Base-by-base conservation (phyloP, 2,797 vertebrate genomes). In the Macropus fuliginosus region DNA sequence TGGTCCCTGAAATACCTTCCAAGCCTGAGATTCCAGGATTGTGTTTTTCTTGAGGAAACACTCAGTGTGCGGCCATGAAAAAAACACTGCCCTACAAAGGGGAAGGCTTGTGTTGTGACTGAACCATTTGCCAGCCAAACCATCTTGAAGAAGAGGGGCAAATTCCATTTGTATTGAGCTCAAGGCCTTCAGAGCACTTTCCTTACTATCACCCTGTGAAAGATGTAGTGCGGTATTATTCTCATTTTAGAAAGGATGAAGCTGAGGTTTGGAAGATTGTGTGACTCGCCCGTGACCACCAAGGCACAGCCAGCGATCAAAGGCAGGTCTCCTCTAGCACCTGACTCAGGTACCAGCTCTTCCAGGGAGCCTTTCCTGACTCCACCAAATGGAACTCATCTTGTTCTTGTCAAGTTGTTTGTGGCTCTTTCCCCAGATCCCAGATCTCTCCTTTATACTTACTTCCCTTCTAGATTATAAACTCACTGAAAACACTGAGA, bases 171-270 rank as follows among this genome's bases (percentile, higher is more conserved):
- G 14, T 87, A 92, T 0, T 27, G 50, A 94, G 54, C 59, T 50
- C 95, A 57, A 40, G 56, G 24, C 81, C 95, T 92, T 57, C 55
- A 54, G 93, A 81, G 94, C 91, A 92, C 5, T 0, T 34, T 40
- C 54, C 12, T 91, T 55, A 90, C 56, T 56, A 1, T 57, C 28
- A 94, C 95, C 54, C 55, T 74, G 5, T 28, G 46, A 95, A 54
- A 3, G 57, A 55, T 93, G 40, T 34, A 31, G 29, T 31, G 11
- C 46, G 46, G 5, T 66, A 89, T n/a, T 50, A 91, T 56, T 40
- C 56, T 92, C 56, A 94, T 91, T 93, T 95, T 91, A 95, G 56
- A 81, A 95, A 91, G 55, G 54, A 96, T 52, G 90, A 95, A 93
- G 94, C 56, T 24, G 92, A 93, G 59, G 90, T 40, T 24, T 66